Base-by-base conservation (phyloP, 1,140 invertebrate species). In the Papilio polytes region DNA sequence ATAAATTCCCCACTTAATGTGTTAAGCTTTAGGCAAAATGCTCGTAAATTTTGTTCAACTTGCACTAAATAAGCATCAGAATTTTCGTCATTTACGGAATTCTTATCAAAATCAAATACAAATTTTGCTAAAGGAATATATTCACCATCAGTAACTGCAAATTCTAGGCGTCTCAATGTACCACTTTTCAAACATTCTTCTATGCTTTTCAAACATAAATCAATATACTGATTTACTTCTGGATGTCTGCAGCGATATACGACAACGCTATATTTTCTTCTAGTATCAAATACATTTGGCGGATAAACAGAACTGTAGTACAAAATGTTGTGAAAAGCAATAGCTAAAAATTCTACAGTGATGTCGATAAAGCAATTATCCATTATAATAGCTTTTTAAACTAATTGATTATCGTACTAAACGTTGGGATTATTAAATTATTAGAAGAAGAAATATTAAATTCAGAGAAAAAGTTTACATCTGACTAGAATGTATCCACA, bases 261-360 rank as follows among this genome's bases (percentile, higher is more conserved):
- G 20, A 93, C 93, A 26, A 95, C 90, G 36, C 95, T 96, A 80
- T 97, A 97, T 81, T 96, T 96, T 84, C 95, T 96, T 85, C 95
- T 96, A 9, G 90, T 92, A 74, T 94, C 92, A 90, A 96, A 97
- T 84, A 96, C 95, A 88, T 95, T 95, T 80, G 93, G 85, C 0
- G 96, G 96, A 89, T 97, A 97, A 9, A 97, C 87, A 80, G 96
- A 94, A 72, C 95, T 86, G 48, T 94, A 93, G 84, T 95, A 96
- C 2, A 97, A 81, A 72, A 96, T 95, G 74, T 91, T 95, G 85
- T 97, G 96, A 82, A 97, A 96, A 8, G 96, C 95, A 18, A 96
- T 95, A 85, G 96, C 95, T 31, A 97, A 85, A 89, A 96, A 96
- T 88, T 97, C 96, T 48, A 91, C 59, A n/a, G 88, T 88, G 41